phyloP scores from a whole-genome alignment of 1,140 invertebrate genomes.

The Sycophaga agraensis region DNA sequence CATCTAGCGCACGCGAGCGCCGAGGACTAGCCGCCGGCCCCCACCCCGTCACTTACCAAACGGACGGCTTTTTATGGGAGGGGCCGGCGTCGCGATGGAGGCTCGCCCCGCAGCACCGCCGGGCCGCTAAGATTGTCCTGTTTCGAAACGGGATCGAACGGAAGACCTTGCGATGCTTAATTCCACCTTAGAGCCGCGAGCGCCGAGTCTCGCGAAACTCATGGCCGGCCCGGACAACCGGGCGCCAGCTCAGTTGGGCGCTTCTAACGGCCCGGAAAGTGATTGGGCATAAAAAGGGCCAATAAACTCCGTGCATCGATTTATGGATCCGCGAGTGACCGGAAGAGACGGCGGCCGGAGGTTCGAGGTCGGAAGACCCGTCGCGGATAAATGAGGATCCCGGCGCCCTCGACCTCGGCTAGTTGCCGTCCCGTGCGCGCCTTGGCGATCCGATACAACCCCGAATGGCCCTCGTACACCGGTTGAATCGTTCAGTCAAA shows the following conservation, averaged over 20 bases:
- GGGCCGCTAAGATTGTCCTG: neutral
- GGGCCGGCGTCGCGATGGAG: neutral
- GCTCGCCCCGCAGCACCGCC: too few relatives aligned
- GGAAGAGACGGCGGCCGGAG: conserved; percentile 1
- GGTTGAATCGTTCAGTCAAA: too few relatives aligned
- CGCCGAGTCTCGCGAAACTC: too few relatives aligned
- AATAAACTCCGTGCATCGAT: conserved; percentile 30
- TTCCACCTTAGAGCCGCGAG: too few relatives aligned
- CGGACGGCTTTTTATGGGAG: conserved; percentile 1
- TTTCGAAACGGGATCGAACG: neutral
- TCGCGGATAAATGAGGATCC: too few relatives aligned
- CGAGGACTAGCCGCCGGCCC: conserved; percentile 13
- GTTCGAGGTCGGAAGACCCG: too few relatives aligned
- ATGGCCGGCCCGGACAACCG: too few relatives aligned
- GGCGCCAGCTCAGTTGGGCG: conserved; percentile 24
- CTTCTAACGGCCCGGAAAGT: conserved; percentile 28
- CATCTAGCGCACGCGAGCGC: conserved; percentile 35
- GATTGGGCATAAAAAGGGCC: conserved; percentile 25
- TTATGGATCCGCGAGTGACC: conserved; percentile 28
- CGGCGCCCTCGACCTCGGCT: too few relatives aligned
- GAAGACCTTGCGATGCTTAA: too few relatives aligned
- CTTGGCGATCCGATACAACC: too few relatives aligned
- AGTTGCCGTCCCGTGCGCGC: too few relatives aligned
- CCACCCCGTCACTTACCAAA: conserved; percentile 9
- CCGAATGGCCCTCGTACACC: too few relatives aligned